These are phyloP conservation scores for Emesis russula DNA, from an alignment of 2,888 invertebrate genomes.

Conservation along the genomic window DNA sequence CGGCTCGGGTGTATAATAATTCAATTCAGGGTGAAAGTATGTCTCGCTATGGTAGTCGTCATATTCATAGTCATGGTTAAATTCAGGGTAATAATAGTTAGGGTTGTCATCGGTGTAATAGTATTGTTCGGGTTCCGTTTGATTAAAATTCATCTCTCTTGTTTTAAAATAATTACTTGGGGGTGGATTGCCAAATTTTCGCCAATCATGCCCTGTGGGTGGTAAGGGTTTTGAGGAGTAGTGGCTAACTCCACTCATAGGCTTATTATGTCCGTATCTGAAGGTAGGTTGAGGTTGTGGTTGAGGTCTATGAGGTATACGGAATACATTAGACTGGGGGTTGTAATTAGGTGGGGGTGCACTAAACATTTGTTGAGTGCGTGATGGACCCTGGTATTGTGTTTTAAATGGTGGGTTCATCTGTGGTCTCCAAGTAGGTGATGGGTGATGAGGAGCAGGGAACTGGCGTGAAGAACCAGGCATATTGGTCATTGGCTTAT, in stretches of 20 bases:
- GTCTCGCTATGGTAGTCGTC: background rate
- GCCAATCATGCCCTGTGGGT: slow-evolving; percentile 72
- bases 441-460: no score
- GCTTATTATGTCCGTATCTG: slow-evolving; percentile 19
- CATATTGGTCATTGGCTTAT: no score
- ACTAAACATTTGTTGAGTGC: slow-evolving; percentile 26
- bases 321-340: slow-evolving; percentile 40
- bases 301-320: slow-evolving; percentile 14
- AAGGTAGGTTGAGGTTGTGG: background rate
- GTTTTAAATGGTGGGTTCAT: no score
- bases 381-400: no score
- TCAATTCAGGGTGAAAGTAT: background rate
- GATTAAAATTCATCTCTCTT: slow-evolving; percentile 75
- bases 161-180: slow-evolving; percentile 84
- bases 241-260: slow-evolving; percentile 63
- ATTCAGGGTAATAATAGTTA: background rate
- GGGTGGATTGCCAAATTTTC: slow-evolving; percentile 75
- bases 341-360: slow-evolving; percentile 47
- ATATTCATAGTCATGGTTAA: background rate
- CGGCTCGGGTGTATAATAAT: background rate
- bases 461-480: no score
- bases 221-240: slow-evolving; percentile 32
- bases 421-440: no score
- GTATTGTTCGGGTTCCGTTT: slow-evolving; percentile 30
- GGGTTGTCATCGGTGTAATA: slow-evolving; percentile 10